Base-by-base conservation (phyloP, 2,888 invertebrate species). In the Opisthograptis luteolata region DNA sequence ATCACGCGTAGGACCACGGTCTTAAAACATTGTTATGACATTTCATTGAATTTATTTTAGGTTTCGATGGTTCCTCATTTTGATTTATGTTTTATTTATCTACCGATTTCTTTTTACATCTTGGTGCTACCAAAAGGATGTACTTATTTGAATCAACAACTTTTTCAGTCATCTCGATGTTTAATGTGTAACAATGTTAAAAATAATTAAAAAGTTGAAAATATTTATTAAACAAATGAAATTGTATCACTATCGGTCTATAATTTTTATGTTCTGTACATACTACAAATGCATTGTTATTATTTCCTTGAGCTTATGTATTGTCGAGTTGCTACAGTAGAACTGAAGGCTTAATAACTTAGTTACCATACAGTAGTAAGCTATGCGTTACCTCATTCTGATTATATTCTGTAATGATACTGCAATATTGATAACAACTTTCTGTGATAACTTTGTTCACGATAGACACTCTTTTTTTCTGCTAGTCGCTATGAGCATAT, bases 1-100 rank as follows among this genome's bases (percentile, higher is more conserved):
- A 78, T 81, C 76, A 74, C 68, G 73, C 59, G 73, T 68, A 44
- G 66, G 68, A 69, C 64, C 44, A 35, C 12, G 51, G 56, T 68
- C 62, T 70, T 55, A 64, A 63, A 66, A 64, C 64, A 46, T 68
- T 69, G 69, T 76, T 76, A 66, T 71, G 69, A 62, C 68, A 64
- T 25, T 43, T 54, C 68, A 68, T 69, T 72, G 65, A 69, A 67
- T 68, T 71, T 72, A 67, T 70, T 74, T 73, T 65, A 59, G 52
- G 65, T 67, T 67, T 61, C 44, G 45, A 59, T 61, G 60, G 64
- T 69, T 67, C 61, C 58, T 62, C 37, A 40, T 53, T 58, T 58
- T 30, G 19, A 52, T 58, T 54, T 54, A 28, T 27, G 54, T 61
- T 64, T 68, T 62, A 59, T 64, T 68, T 62, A 59, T 56, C 64